These are phyloP conservation scores for Pomacea maculata DNA, from an alignment of 1,140 invertebrate genomes.

Conservation along the genomic window DNA sequence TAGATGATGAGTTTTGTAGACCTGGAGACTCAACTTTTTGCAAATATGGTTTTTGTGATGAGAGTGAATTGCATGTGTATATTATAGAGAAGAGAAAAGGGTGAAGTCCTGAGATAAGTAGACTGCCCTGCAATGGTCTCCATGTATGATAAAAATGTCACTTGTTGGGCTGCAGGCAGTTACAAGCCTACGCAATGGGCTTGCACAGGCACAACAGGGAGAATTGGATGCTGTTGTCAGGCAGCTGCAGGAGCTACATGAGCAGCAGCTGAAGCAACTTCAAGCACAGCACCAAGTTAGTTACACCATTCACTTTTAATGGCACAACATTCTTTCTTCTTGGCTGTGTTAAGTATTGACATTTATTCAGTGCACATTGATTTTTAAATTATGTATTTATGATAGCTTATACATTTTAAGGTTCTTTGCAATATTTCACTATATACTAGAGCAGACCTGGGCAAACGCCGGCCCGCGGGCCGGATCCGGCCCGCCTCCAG, in stretches of 20 bases:
- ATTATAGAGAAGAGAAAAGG: no score
- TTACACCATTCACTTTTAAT: not conserved
- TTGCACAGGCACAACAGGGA: conserved; percentile 32
- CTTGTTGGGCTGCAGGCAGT: conserved; percentile 31
- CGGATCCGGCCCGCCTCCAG: no score
- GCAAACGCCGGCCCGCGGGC: no score
- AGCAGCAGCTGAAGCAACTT: conserved; percentile 38
- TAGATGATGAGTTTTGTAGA: no score
- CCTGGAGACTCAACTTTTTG: no score
- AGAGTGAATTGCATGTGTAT: no score
- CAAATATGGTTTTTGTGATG: no score
- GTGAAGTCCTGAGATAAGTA: not conserved
- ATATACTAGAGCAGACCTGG: no score
- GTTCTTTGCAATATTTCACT: no score
- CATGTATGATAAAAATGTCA: conserved; percentile 15
- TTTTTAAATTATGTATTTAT: not conserved
- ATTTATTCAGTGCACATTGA: not conserved
- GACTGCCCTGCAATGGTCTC: not conserved
- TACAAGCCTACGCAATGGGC: conserved; percentile 30
- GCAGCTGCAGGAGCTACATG: conserved; percentile 35
- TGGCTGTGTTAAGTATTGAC: no score
- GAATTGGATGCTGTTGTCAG: conserved; percentile 39
- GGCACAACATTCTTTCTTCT: no score
- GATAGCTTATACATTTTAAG: no score
- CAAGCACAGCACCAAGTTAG: conserved; percentile 42